A percentile compares a stretch with the other conserved stretches of the same genome.
Evolutionary conservation across 2,888 invertebrate species (phyloP).

Genomic region (Dryococelus australis): DNA sequence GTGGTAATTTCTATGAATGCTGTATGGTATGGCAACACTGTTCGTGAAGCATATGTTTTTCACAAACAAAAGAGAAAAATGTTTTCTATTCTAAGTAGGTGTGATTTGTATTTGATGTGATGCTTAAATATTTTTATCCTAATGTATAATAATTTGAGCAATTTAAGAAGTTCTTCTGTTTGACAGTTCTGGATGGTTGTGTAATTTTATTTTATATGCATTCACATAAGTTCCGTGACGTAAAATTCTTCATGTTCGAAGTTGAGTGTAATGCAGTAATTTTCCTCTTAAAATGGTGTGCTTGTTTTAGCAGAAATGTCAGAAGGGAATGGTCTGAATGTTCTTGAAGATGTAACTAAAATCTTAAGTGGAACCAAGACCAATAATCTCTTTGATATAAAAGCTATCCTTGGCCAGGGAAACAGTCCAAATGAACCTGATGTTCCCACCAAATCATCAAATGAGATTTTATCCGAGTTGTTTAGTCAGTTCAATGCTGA

Average conservation of each 20-base stretch:
- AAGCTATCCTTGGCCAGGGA: conserved; percentile 36
- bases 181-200: not conserved
- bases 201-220: not conserved
- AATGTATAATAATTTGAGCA: no score
- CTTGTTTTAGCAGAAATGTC: conserved; percentile 3
- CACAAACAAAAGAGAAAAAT: no score
- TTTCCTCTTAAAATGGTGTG: not conserved
- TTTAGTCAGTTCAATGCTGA: conserved; percentile 80
- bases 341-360: not conserved
- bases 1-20: no score
- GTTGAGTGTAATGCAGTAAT: not conserved
- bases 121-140: no score
- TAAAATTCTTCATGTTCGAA: not conserved
- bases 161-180: no score
- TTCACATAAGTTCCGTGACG: not conserved
- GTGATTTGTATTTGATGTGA: no score
- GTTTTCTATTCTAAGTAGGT: no score
- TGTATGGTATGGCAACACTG: no score
- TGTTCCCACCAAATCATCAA: conserved; percentile 67
- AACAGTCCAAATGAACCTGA: conserved; percentile 30
- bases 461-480: conserved; percentile 82
- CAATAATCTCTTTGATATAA: conserved; percentile 36
- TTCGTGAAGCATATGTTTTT: no score
- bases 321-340: not conserved
- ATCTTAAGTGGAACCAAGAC: not conserved